These are phyloP conservation scores for Cnemophilus loriae DNA, from an alignment of 2,113 vertebrate species.

Conservation along the genomic window DNA sequence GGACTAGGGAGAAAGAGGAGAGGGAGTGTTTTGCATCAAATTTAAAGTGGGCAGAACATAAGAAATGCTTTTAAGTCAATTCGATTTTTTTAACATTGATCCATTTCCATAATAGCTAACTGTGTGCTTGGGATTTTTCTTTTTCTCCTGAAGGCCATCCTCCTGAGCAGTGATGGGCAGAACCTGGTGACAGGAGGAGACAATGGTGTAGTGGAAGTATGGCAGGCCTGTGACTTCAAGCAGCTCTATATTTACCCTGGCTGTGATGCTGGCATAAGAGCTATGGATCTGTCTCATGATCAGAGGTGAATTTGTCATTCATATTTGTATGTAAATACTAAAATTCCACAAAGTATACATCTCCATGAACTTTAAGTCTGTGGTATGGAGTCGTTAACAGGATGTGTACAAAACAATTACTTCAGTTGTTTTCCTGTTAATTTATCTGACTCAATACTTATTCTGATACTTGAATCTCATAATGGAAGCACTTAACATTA, in stretches of 20 bases:
- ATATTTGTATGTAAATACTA: neutral
- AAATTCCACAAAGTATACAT: neutral
- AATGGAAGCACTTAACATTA: neutral
- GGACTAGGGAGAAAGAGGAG: neutral
- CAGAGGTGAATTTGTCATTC: constrained; percentile 82
- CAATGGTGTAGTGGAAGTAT: constrained; percentile 97
- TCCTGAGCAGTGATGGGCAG: constrained; percentile 96
- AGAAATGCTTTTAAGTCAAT: neutral
- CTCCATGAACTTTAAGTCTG: neutral
- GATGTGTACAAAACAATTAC: neutral
- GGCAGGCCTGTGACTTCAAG: constrained; percentile 99
- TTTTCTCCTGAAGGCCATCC: constrained; percentile 79
- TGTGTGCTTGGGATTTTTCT: neutral
- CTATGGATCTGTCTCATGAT: constrained; percentile 98
- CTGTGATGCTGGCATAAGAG: constrained; percentile 96
- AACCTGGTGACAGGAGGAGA: constrained; percentile 98
- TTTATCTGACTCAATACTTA: neutral
- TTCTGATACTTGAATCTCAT: neutral
- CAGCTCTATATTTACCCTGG: constrained; percentile 99
- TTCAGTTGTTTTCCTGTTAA: neutral
- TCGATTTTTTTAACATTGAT: neutral
- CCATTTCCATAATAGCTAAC: neutral
- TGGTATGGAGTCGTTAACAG: neutral
- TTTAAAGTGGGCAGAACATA: neutral
- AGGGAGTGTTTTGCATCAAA: neutral